Percentiles rank a stretch among this genome's conserved stretches.
Conservation (phyloP, 1,140 invertebrate genomes). For the Aradophagus sp. region DNA sequence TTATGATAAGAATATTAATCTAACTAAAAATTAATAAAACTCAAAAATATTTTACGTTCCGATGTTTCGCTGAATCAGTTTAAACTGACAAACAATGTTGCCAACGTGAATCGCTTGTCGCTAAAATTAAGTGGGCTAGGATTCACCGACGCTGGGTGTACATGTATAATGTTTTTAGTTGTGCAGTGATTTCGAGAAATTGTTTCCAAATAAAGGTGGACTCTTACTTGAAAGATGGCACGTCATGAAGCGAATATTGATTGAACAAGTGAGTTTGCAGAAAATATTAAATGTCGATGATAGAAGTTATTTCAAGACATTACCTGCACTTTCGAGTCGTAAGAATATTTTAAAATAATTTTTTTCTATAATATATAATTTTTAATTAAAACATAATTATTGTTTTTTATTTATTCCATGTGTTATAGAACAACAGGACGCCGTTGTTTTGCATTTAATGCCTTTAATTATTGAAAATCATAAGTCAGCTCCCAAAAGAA, state of each 20-base stretch:
- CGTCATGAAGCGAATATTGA: slow-evolving; percentile 2
- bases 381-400: not conserved
- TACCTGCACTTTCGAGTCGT: slow-evolving; percentile 3
- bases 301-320: slow-evolving; percentile 1
- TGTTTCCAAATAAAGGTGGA: too few species aligned
- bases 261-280: slow-evolving; percentile 2
- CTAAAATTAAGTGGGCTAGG: too few species aligned
- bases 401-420: slow-evolving; percentile 1
- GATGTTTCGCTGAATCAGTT: too few species aligned
- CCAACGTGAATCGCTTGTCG: too few species aligned
- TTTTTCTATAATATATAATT: not conserved
- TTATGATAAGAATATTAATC: too few species aligned
- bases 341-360: slow-evolving; percentile 1
- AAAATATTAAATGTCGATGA: slow-evolving; percentile 11
- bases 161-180: too few species aligned
- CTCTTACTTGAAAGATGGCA: slow-evolving; percentile 4
- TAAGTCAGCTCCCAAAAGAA: slow-evolving; percentile 11
- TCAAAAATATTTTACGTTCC: too few species aligned
- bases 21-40: too few species aligned
- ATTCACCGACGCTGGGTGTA: too few species aligned
- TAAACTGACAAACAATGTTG: too few species aligned
- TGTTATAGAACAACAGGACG: slow-evolving; percentile 17
- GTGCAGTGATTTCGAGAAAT: too few species aligned
- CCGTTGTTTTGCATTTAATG: slow-evolving; percentile 23
- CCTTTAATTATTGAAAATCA: slow-evolving; percentile 14